Conservation (phyloP, 2,888 invertebrate genomes). For the Koerneria pararmatus region DNA sequence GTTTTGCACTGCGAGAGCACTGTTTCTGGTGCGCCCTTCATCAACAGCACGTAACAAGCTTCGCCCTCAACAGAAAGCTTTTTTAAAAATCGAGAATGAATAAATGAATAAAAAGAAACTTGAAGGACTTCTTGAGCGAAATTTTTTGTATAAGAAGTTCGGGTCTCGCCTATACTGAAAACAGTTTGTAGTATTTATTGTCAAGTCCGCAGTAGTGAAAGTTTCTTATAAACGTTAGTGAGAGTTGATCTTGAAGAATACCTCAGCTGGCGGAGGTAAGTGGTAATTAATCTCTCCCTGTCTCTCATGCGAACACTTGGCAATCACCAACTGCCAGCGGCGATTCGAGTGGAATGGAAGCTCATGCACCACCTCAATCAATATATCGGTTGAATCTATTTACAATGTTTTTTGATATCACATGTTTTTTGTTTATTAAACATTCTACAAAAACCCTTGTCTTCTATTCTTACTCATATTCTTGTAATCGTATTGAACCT, state of each 20-base stretch:
- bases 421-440: too few species aligned
- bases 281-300: slow-evolving; percentile 24
- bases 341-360: slow-evolving; percentile 57
- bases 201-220: too few species aligned
- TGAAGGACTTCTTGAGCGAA: too few species aligned
- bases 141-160: too few species aligned
- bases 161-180: too few species aligned
- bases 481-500: too few species aligned
- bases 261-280: slow-evolving; percentile 16
- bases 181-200: too few species aligned
- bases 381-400: too few species aligned
- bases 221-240: neutral
- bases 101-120: neutral
- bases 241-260: neutral
- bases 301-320: slow-evolving; percentile 39
- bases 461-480: too few species aligned
- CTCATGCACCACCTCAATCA: slow-evolving; percentile 46
- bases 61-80: slow-evolving; percentile 28
- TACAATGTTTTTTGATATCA: too few species aligned
- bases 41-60: slow-evolving; percentile 49
- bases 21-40: slow-evolving; percentile 57
- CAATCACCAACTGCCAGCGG: slow-evolving; percentile 52
- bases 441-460: too few species aligned
- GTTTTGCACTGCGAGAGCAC: slow-evolving; percentile 45
- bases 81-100: neutral